phyloP scores from a whole-genome alignment of 1,140 invertebrate species.

The Parasteatoda tepidariorum region DNA sequence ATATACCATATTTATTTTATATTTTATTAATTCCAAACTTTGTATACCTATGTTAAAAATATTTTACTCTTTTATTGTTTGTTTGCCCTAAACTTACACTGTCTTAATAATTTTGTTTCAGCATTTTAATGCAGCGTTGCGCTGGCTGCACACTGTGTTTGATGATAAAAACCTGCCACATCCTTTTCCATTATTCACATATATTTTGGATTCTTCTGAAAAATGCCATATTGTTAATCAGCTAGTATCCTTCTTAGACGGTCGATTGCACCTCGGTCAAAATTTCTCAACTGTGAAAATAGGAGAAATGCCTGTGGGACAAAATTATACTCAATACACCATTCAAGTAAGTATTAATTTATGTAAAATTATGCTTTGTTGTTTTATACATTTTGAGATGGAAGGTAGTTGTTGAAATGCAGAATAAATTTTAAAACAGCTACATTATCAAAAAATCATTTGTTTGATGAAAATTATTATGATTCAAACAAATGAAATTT shows the following conservation, averaged over 20 bases:
- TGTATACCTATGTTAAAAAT: no score
- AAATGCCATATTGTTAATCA: constrained; percentile 4
- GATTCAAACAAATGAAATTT: no score
- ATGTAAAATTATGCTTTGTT: not conserved
- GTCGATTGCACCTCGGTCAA: not conserved
- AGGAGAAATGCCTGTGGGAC: not conserved
- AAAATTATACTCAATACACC: not conserved
- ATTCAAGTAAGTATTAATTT: constrained; percentile 1
- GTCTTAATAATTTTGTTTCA: constrained; percentile 14
- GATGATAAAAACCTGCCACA: not conserved
- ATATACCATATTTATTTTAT: no score
- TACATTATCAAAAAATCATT: no score
- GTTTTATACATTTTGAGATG: no score
- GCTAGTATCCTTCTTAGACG: not conserved
- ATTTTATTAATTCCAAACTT: no score
- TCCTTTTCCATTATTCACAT: constrained; percentile 9
- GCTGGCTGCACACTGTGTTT: not conserved
- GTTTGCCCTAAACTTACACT: no score
- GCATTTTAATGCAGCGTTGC: not conserved
- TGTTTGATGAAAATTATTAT: no score
- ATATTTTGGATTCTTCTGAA: not conserved
- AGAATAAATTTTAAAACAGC: no score
- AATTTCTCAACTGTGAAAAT: constrained; percentile 11
- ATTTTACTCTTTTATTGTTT: no score
- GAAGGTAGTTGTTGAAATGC: no score